These are phyloP conservation scores for Lomographa bimaculata DNA, from an alignment of 2,888 invertebrate genomes.

Conservation along the genomic window DNA sequence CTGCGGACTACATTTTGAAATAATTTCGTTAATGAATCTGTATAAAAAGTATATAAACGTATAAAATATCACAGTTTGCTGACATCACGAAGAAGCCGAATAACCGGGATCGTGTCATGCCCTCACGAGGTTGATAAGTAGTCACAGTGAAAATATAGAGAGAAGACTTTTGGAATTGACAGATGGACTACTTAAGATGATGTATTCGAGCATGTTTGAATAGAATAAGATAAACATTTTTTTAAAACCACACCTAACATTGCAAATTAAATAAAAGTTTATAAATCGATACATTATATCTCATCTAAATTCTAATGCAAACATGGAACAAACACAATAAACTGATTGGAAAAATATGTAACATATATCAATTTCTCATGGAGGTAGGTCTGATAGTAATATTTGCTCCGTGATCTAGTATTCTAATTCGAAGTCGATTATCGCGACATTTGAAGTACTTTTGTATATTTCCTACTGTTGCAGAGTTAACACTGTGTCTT, in stretches of 20 bases:
- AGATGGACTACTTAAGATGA: too few relatives aligned
- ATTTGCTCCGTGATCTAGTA: too few relatives aligned
- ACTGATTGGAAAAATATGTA: too few relatives aligned
- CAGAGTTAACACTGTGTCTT: slow-evolving; percentile 1
- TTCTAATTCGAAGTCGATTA: not conserved
- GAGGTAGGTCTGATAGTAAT: too few relatives aligned
- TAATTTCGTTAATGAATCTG: too few relatives aligned
- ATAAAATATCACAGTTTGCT: slow-evolving; percentile 10
- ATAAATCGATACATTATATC: not conserved
- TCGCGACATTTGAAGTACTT: not conserved
- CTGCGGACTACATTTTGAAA: too few relatives aligned
- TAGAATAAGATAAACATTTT: too few relatives aligned
- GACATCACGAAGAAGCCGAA: slow-evolving; percentile 15
- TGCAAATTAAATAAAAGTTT: not conserved
- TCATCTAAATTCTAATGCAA: too few relatives aligned
- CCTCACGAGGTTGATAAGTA: slow-evolving; percentile 4
- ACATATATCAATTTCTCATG: too few relatives aligned
- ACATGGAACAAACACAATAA: too few relatives aligned
- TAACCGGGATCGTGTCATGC: slow-evolving; percentile 14
- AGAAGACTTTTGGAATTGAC: too few relatives aligned
- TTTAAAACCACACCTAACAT: not conserved
- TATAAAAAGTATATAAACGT: not conserved
- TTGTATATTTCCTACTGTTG: not conserved
- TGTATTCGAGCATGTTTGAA: too few relatives aligned
- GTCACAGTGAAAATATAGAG: not conserved